Percentiles rank a stretch among this genome's conserved stretches.
These are phyloP conservation scores for Colossoma macropomum DNA, from an alignment of 2,113 vertebrate genomes.

Conservation along the genomic window DNA sequence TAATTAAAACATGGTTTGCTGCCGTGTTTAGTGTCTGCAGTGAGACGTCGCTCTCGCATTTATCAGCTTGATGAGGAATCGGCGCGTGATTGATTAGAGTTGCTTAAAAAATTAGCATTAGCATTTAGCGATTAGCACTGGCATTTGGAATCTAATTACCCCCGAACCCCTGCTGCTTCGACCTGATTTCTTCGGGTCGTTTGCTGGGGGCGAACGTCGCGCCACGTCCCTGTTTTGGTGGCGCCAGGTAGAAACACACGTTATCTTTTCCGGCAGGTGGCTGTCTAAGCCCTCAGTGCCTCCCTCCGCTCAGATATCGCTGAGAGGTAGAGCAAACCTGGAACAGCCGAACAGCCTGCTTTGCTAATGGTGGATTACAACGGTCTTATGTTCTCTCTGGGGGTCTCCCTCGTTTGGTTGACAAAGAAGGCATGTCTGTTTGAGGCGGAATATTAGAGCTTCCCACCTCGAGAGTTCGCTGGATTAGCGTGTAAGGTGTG, in stretches of 20 bases:
- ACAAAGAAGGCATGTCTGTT: slow-evolving; percentile 24
- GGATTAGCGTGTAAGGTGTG: background rate
- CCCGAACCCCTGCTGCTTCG: background rate
- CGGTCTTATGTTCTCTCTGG: background rate
- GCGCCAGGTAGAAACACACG: background rate
- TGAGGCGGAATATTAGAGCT: background rate
- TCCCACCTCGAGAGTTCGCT: background rate
- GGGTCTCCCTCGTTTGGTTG: background rate
- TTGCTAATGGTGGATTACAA: background rate
- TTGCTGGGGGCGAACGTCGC: too few species aligned
- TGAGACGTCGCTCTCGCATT: too few species aligned
- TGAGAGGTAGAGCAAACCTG: background rate
- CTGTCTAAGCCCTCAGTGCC: background rate
- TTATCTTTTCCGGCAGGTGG: background rate
- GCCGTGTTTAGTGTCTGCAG: too few species aligned
- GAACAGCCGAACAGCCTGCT: background rate
- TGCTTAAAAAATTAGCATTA: too few species aligned
- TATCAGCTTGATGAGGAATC: background rate
- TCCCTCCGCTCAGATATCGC: background rate
- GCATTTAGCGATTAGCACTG: too few species aligned
- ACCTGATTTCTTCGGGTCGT: background rate
- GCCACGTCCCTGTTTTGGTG: background rate
- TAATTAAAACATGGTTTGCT: too few species aligned
- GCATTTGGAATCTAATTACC: background rate
- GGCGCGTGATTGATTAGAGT: too few species aligned